Conservation (phyloP, 2,888 invertebrate genomes). For the Criorhina ranunculi region DNA sequence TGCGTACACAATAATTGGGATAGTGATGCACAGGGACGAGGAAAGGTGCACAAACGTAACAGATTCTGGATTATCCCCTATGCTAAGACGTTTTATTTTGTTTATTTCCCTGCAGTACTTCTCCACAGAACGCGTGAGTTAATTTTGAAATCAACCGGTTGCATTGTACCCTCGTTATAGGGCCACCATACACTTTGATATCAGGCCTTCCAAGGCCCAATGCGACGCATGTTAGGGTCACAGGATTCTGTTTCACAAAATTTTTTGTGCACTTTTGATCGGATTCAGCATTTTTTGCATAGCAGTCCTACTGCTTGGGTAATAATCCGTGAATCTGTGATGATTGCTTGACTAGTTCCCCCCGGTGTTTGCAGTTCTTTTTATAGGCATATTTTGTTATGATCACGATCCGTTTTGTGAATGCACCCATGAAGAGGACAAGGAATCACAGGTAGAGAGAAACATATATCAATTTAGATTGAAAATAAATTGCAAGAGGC, state of each 20-base stretch:
- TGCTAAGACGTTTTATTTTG: slow-evolving; percentile 34
- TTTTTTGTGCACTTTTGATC: slow-evolving; percentile 49
- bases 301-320: slow-evolving; percentile 50
- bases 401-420: slow-evolving; percentile 23
- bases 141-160: slow-evolving; percentile 66
- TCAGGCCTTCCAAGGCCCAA: slow-evolving; percentile 38
- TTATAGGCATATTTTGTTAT: slow-evolving; percentile 40
- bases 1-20: slow-evolving; percentile 77
- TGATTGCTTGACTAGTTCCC: slow-evolving; percentile 66
- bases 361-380: slow-evolving; percentile 27
- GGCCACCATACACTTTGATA: slow-evolving; percentile 42
- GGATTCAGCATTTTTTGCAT: slow-evolving; percentile 70
- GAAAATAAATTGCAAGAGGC: slow-evolving; percentile 38
- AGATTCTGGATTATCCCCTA: slow-evolving; percentile 71
- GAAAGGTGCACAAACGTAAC: slow-evolving; percentile 8
- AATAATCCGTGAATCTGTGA: slow-evolving; percentile 74
- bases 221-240: slow-evolving; percentile 62
- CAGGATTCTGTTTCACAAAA: slow-evolving; percentile 40
- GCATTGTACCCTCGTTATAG: slow-evolving; percentile 66
- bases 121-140: slow-evolving; percentile 54
- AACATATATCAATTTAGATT: slow-evolving; percentile 12
- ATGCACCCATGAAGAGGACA: not conserved
- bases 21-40: slow-evolving; percentile 43
- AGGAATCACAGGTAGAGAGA: not conserved
- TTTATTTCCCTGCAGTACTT: slow-evolving; percentile 3